These are phyloP conservation scores for Graphium colonna DNA, from an alignment of 2,888 invertebrate genomes.

Conservation along the genomic window DNA sequence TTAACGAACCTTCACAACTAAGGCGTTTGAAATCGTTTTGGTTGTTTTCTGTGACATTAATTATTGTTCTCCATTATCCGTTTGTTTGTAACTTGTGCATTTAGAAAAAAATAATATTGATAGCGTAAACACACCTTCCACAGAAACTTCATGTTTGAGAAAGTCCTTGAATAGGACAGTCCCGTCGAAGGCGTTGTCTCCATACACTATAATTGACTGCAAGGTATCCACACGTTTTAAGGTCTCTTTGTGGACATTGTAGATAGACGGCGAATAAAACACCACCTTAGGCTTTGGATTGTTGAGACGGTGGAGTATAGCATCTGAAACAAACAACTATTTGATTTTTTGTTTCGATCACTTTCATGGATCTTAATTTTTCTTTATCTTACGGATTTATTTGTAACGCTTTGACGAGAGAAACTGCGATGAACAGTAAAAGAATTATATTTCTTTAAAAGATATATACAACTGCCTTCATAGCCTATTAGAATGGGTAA, in stretches of 20 bases:
- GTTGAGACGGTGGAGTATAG: conserved; percentile 33
- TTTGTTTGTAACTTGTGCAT: background rate
- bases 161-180: conserved; percentile 30
- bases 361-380: too few species aligned
- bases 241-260: conserved; percentile 25
- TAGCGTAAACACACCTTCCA: conserved; percentile 14
- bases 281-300: conserved; percentile 36
- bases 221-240: conserved; percentile 18
- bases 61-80: too few species aligned
- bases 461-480: too few species aligned
- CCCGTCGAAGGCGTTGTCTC: conserved; percentile 11
- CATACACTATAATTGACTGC: conserved; percentile 28
- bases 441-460: too few species aligned
- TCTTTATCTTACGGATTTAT: too few species aligned
- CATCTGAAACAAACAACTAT: conserved; percentile 27
- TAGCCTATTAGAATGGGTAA: too few species aligned
- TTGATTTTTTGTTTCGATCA: too few species aligned
- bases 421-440: too few species aligned
- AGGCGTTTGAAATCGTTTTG: too few species aligned
- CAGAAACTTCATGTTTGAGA: conserved; percentile 23
- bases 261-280: conserved; percentile 34
- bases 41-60: too few species aligned
- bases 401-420: too few species aligned
- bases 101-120: background rate
- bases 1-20: too few species aligned